Evolutionary conservation across 92 coral and sea anemone species (phyloP).

Genomic region (Porites evermanni): DNA sequence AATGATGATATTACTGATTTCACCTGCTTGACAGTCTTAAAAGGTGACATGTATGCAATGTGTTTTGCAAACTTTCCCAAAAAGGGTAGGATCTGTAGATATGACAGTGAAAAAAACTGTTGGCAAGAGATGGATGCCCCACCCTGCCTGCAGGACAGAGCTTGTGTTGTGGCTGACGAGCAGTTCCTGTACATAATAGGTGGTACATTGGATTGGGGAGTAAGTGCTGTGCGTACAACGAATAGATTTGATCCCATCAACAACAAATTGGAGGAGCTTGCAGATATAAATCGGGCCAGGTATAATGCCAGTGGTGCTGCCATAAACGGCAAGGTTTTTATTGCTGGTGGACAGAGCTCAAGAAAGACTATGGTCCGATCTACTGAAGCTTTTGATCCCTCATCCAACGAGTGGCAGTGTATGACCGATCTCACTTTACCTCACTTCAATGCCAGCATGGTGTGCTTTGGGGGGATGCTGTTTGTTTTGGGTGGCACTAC

Average conservation of each 20-base stretch:
- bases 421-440: background rate
- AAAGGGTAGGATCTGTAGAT: background rate
- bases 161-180: slow-evolving; percentile 11
- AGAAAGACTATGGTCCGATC: background rate
- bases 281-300: slow-evolving; percentile 56
- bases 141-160: accelerated
- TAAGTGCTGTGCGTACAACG: background rate
- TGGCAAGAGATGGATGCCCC: background rate
- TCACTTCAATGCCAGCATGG: background rate
- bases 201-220: background rate
- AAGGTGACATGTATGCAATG: background rate
- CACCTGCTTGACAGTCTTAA: background rate
- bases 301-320: slow-evolving; percentile 59
- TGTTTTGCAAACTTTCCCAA: too few species aligned
- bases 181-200: slow-evolving; percentile 7
- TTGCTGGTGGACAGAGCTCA: slow-evolving; percentile 47
- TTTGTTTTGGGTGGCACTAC: background rate
- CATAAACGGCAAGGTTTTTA: slow-evolving; percentile 55
- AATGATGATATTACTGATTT: background rate
- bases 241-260: slow-evolving; percentile 58
- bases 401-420: slow-evolving; percentile 12
- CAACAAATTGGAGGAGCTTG: slow-evolving; percentile 60
- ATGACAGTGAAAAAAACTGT: background rate
- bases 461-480: slow-evolving; percentile 6
- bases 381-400: slow-evolving; percentile 67